Evolutionary conservation across 2,888 invertebrate species (phyloP).

Genomic region (Rhogogaster chlorosoma): DNA sequence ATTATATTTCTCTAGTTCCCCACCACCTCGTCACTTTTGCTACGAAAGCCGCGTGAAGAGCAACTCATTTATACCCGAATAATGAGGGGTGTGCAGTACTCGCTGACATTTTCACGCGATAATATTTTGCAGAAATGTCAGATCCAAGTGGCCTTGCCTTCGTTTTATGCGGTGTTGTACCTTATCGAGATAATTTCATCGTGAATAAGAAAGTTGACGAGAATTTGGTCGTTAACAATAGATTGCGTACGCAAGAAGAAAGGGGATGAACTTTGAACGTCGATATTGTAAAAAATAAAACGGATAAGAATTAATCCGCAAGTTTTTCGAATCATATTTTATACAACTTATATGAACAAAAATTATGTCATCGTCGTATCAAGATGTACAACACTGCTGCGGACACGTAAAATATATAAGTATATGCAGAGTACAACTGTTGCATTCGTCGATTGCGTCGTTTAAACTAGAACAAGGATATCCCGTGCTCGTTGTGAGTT

Average conservation of each 20-base stretch:
- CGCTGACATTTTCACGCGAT: slow-evolving; percentile 4
- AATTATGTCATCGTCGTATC: neutral
- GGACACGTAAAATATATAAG: neutral
- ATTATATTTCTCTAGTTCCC: neutral
- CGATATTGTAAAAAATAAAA: neutral
- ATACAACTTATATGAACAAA: neutral
- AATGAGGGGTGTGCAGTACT: neutral
- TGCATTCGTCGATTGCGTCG: neutral
- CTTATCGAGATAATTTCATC: neutral
- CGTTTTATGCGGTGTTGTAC: neutral
- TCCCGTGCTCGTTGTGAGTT: neutral
- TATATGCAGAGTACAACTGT: neutral
- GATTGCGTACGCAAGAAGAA: neutral
- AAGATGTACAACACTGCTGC: neutral
- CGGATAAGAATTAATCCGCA: neutral
- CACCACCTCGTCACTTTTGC: neutral
- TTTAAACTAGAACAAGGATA: slow-evolving; percentile 1
- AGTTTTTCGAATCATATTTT: neutral
- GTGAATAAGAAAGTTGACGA: neutral
- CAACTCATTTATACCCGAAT: neutral
- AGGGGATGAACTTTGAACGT: neutral
- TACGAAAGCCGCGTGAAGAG: neutral
- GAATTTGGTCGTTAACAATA: neutral
- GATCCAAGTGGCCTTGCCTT: neutral
- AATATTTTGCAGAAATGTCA: slow-evolving; percentile 16